Evolutionary conservation across 2,888 invertebrate genomes (phyloP).

Genomic region (Coenonympha arcania): DNA sequence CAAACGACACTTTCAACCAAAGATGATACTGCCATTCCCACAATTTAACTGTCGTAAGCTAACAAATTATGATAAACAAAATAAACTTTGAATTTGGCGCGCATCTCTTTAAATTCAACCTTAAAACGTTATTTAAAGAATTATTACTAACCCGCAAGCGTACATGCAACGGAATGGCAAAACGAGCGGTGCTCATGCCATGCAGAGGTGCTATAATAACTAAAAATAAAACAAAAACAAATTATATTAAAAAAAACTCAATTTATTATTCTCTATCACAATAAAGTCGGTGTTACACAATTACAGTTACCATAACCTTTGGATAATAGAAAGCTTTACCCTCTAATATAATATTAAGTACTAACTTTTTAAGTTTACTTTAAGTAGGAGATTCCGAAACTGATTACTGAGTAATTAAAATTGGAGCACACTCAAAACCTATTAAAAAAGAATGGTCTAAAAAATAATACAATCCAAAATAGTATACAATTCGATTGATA

Average conservation of each 20-base stretch:
- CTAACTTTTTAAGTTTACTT: conserved; percentile 58
- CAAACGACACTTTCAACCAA: too few species aligned
- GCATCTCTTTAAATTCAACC: too few species aligned
- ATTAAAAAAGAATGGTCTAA: conserved; percentile 14
- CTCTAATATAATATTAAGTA: conserved; percentile 62
- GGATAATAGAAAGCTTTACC: conserved; percentile 46
- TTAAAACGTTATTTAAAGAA: too few species aligned
- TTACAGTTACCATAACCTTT: conserved; percentile 50
- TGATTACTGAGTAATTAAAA: too few species aligned
- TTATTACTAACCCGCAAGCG: background rate
- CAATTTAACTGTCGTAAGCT: too few species aligned
- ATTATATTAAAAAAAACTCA: conserved; percentile 58
- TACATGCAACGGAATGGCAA: conserved; percentile 35
- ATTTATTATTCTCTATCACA: conserved; percentile 67
- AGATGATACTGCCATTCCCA: too few species aligned
- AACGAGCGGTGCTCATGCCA: conserved; percentile 43
- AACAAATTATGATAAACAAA: too few species aligned
- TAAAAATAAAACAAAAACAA: conserved; percentile 56
- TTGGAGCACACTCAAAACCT: conserved; percentile 25
- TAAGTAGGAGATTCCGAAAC: conserved; percentile 64
- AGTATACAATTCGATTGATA: background rate
- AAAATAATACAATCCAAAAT: too few species aligned
- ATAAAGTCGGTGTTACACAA: conserved; percentile 47
- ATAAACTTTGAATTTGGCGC: too few species aligned
- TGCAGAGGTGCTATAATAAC: conserved; percentile 58